Evolutionary conservation across 2,888 invertebrate genomes (phyloP).

Genomic region (Drosophila hamatofila): DNA sequence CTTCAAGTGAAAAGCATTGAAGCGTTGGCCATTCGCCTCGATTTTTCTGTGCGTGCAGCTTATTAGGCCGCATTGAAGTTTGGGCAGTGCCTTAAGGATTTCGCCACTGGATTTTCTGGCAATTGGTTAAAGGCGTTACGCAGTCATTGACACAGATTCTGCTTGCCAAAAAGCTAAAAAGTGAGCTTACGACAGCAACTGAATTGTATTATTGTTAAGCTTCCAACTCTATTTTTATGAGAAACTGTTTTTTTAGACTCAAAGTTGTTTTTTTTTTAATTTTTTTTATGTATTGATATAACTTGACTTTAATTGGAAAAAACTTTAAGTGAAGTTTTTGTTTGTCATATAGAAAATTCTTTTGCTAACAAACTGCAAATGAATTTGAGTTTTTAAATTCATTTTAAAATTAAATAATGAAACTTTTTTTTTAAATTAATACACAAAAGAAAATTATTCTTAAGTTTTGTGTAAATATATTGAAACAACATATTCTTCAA

Average conservation of each 20-base stretch:
- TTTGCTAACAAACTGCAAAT: too few species aligned
- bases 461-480: too few species aligned
- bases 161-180: conserved; percentile 4
- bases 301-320: background rate
- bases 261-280: background rate
- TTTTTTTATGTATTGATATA: background rate
- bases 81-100: conserved; percentile 53
- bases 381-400: too few species aligned
- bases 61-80: conserved; percentile 65
- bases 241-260: background rate
- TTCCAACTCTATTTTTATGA: background rate
- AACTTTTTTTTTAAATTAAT: too few species aligned
- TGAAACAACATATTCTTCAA: too few species aligned
- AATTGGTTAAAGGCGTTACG: conserved; percentile 48
- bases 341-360: background rate
- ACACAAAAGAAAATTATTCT: too few species aligned
- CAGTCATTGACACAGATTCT: conserved; percentile 37
- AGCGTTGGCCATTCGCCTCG: conserved; percentile 38
- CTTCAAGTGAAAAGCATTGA: conserved; percentile 24
- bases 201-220: conserved; percentile 5
- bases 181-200: background rate
- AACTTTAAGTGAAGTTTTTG: background rate
- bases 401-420: too few species aligned
- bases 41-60: conserved; percentile 38
- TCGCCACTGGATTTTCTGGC: conserved; percentile 35